phyloP scores from a whole-genome alignment of 2,888 invertebrate genomes.

The Leptinotarsa rubiginosa region DNA sequence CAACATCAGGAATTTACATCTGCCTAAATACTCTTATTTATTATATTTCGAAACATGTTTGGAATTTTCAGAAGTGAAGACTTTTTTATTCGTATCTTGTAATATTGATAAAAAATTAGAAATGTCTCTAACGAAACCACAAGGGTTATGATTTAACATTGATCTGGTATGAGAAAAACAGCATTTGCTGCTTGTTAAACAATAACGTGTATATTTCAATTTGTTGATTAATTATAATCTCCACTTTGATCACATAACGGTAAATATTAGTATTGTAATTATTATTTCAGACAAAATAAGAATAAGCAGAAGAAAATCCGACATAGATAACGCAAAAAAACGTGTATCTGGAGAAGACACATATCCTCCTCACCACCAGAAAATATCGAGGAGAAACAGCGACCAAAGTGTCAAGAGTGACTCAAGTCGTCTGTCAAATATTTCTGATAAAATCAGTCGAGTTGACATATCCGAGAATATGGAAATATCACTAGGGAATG shows the following conservation, averaged over 20 bases:
- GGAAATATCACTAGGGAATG: constrained; percentile 57
- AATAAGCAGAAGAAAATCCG: constrained; percentile 38
- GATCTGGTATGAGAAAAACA: too few species aligned
- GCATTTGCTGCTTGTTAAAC: too few species aligned
- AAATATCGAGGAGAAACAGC: constrained; percentile 55
- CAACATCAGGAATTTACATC: too few species aligned
- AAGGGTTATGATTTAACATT: too few species aligned
- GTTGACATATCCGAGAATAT: constrained; percentile 58
- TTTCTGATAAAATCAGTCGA: constrained; percentile 58
- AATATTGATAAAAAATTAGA: too few species aligned
- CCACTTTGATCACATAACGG: background rate
- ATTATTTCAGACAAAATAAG: constrained; percentile 47
- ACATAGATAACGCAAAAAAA: constrained; percentile 37
- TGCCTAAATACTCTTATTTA: too few species aligned
- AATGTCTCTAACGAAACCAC: too few species aligned
- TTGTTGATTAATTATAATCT: background rate
- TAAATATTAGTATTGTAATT: constrained; percentile 5
- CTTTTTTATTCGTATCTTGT: too few species aligned
- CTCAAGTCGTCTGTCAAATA: constrained; percentile 52
- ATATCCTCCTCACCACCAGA: constrained; percentile 33
- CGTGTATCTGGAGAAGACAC: constrained; percentile 39
- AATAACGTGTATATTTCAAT: background rate
- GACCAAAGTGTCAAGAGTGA: constrained; percentile 56
- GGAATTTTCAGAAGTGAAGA: too few species aligned
- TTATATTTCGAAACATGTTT: too few species aligned